A percentile compares a stretch with the other conserved stretches of the same genome.
Conservation (phyloP, 2,113 vertebrate genomes). For the Actinemys pallida region DNA sequence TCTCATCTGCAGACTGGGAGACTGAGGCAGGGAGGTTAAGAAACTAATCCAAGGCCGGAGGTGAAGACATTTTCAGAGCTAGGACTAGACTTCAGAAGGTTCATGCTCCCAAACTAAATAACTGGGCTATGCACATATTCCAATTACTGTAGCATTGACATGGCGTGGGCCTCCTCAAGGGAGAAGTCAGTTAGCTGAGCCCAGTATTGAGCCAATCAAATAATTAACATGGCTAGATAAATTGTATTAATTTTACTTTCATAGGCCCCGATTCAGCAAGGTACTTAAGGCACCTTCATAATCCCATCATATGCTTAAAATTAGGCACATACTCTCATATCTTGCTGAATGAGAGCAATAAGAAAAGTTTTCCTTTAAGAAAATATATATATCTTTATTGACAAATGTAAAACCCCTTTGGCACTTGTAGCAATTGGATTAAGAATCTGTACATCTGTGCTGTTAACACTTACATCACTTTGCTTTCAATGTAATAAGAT, state of each 20-base stretch:
- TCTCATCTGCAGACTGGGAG: background rate
- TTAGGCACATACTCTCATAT: background rate
- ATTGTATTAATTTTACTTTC: background rate
- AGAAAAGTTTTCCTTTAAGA: background rate
- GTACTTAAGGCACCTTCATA: fast-evolving
- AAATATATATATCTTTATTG: background rate
- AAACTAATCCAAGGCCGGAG: background rate
- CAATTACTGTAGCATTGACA: background rate
- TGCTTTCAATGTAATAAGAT: background rate
- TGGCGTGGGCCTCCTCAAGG: background rate
- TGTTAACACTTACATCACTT: background rate
- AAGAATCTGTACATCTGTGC: background rate
- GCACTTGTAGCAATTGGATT: background rate
- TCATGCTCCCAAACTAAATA: background rate
- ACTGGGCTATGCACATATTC: background rate
- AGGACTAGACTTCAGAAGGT: background rate
- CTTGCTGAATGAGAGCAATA: constrained; percentile 7
- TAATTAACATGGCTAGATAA: background rate
- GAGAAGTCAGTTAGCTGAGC: background rate
- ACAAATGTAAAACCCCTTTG: background rate
- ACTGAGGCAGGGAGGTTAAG: background rate
- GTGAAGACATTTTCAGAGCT: background rate
- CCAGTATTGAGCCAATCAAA: background rate
- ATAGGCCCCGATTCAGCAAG: background rate
- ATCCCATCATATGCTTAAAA: background rate